phyloP scores from a whole-genome alignment of 2,113 vertebrate genomes.

The Python bivittatus region DNA sequence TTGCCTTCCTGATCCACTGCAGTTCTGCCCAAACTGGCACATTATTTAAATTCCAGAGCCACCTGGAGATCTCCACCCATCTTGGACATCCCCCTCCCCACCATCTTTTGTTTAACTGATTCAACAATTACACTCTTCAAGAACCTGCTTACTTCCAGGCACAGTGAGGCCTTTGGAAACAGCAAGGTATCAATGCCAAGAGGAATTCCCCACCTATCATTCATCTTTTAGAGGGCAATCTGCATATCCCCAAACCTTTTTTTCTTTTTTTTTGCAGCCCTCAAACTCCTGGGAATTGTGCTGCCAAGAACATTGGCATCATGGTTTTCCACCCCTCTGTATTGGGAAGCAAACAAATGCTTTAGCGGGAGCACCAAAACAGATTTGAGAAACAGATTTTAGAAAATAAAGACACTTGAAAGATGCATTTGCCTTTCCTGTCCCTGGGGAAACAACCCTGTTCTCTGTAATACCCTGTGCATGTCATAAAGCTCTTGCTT shows the following conservation, averaged over 20 bases:
- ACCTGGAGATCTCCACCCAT: no score
- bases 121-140: no score
- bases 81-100: no score
- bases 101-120: no score
- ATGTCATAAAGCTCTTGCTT: neutral
- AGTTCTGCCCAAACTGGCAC: no score
- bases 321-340: neutral
- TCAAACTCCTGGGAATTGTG: neutral
- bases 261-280: neutral
- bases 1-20: no score
- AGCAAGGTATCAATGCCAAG: neutral
- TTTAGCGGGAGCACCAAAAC: neutral
- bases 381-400: neutral
- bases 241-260: neutral
- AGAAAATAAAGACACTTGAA: neutral
- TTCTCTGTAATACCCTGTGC: neutral
- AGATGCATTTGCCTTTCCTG: neutral
- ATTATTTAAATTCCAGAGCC: no score
- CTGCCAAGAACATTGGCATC: neutral
- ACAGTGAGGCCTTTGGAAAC: no score
- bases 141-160: no score
- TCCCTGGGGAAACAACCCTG: neutral
- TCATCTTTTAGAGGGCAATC: neutral
- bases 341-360: neutral
- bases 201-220: neutral